Percentiles rank a stretch among this genome's conserved stretches.
Evolutionary conservation across 2,113 vertebrate genomes (phyloP).

Genomic region (Oophaga pumilio): DNA sequence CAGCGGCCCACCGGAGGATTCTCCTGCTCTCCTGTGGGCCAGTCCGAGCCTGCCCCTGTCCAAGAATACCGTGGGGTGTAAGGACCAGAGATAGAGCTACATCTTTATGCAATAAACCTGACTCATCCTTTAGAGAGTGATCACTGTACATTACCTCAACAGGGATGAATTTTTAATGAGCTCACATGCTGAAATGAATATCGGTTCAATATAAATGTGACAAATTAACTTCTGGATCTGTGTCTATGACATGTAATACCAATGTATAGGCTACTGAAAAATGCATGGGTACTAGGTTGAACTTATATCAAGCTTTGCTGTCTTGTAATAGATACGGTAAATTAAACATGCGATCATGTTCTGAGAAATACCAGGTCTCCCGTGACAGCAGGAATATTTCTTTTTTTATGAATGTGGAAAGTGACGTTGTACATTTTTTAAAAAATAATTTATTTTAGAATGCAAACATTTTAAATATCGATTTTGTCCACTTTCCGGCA

Average conservation of each 20-base stretch:
- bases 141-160: background rate
- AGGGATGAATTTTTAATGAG: slow-evolving; percentile 4
- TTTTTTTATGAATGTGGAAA: background rate
- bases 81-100: too few relatives aligned
- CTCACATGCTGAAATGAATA: slow-evolving; percentile 1
- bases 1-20: too few relatives aligned
- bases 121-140: background rate
- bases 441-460: background rate
- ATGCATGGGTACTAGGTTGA: slow-evolving; percentile 15
- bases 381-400: background rate
- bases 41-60: too few relatives aligned
- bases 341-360: slow-evolving; percentile 16
- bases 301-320: background rate
- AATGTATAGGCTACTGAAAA: slow-evolving; percentile 7
- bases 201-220: background rate
- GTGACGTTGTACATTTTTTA: background rate
- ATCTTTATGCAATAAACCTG: background rate
- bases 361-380: background rate
- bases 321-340: background rate
- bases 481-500: slow-evolving; percentile 15
- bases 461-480: background rate
- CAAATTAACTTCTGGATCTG: background rate
- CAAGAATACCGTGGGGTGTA: too few relatives aligned
- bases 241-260: background rate
- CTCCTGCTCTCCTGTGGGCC: too few relatives aligned